These are phyloP conservation scores for Pampus argenteus DNA, from an alignment of 2,797 vertebrate genomes.

Conservation along the genomic window DNA sequence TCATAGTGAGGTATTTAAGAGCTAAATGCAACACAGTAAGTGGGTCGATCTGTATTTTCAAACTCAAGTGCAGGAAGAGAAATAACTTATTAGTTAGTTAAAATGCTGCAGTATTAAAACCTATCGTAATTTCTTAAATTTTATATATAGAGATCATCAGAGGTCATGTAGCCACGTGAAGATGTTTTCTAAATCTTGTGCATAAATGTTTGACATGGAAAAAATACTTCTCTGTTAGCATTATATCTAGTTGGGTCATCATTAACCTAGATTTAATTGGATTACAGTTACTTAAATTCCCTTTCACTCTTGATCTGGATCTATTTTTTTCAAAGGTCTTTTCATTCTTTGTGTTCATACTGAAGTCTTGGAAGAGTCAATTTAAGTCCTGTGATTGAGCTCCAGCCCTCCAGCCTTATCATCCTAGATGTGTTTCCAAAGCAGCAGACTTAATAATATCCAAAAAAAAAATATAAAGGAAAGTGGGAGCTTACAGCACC, in stretches of 20 bases:
- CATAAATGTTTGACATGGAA: slow-evolving; percentile 28
- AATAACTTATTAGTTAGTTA: background rate
- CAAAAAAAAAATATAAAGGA: slow-evolving; percentile 53
- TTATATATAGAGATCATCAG: slow-evolving; percentile 5
- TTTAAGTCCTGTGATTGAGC: slow-evolving; percentile 46
- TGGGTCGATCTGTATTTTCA: background rate
- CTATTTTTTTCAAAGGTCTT: slow-evolving; percentile 42
- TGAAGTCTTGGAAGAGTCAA: slow-evolving; percentile 46
- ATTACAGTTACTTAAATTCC: slow-evolving; percentile 57
- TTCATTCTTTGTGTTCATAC: slow-evolving; percentile 48
- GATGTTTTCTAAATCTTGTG: slow-evolving; percentile 19
- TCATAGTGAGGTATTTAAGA: background rate
- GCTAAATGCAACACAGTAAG: background rate
- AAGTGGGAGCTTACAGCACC: slow-evolving; percentile 57
- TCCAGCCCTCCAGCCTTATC: slow-evolving; percentile 52
- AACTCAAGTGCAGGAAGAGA: background rate
- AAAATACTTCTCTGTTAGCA: slow-evolving; percentile 1
- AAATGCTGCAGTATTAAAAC: background rate
- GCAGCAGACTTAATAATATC: slow-evolving; percentile 60
- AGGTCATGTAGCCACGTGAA: slow-evolving; percentile 12
- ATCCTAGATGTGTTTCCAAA: slow-evolving; percentile 52
- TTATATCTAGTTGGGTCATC: slow-evolving; percentile 11
- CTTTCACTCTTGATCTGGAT: slow-evolving; percentile 40
- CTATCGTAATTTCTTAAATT: background rate
- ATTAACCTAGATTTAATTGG: slow-evolving; percentile 50